These are phyloP conservation scores for Mustela erminea DNA, from an alignment of 2,797 vertebrate species.

Conservation along the genomic window DNA sequence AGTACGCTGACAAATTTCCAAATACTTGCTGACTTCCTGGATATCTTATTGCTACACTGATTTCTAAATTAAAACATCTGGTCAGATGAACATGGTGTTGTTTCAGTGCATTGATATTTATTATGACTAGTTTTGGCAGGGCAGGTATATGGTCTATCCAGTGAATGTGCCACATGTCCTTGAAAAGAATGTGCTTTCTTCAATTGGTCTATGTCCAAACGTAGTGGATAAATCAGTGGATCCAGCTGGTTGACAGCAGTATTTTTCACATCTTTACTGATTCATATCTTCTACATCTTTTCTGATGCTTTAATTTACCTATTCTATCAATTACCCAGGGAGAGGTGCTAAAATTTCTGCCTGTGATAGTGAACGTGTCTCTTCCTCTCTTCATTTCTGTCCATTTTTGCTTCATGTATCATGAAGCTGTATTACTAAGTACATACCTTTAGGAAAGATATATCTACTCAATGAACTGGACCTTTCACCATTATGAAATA, in stretches of 20 bases:
- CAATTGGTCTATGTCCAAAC: not conserved
- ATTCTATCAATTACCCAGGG: not conserved
- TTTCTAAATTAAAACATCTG: not conserved
- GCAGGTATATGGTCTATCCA: accelerated
- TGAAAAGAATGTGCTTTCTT: not conserved
- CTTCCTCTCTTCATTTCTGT: not conserved
- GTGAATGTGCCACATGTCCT: not conserved
- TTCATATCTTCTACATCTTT: not conserved
- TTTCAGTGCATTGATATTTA: not conserved
- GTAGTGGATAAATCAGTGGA: not conserved
- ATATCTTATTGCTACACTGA: no score
- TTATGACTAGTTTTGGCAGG: accelerated
- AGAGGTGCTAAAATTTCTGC: not conserved
- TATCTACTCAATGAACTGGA: not conserved
- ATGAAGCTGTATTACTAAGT: not conserved
- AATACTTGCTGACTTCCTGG: not conserved
- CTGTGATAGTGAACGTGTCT: not conserved
- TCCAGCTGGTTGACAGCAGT: not conserved
- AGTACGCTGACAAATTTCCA: not conserved
- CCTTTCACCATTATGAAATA: not conserved
- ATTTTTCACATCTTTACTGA: not conserved
- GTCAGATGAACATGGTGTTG: not conserved
- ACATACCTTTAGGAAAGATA: not conserved
- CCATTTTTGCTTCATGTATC: not conserved
- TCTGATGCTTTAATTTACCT: not conserved